Evolutionary conservation across 2,797 vertebrate genomes (phyloP), one percentile per base, ranked within the genome.

Genomic region (Cossypha polioptera): DNA sequence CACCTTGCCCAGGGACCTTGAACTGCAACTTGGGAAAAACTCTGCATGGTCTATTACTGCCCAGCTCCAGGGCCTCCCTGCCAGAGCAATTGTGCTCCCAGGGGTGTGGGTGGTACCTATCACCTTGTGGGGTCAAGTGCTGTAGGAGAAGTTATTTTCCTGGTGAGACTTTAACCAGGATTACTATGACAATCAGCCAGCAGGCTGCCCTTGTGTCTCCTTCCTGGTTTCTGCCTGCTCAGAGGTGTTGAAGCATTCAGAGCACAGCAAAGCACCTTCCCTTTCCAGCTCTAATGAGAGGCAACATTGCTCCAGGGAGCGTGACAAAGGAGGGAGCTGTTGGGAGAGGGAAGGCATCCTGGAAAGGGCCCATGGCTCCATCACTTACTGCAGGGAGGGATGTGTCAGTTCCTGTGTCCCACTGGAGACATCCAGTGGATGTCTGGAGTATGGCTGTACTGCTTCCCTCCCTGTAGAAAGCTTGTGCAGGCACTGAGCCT

Each of bases 151-250:
- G 28, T 57, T 0, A 1, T 88, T 96, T 90, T 90, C 36, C 73
- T 94, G 54, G 88, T 95, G 73, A 76, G 73, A 92, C 73, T 93
- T 95, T 92, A 95, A 92, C 95, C 51, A 69, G 81, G n/a, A 86
- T 91, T 90, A 20, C 83, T 51, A 9, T 58, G 69, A n/a, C 58
- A 35, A 51, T 78, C 35, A 8, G 72, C 17, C 78, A 72, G 61
- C 57, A 78, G 87, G 42, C 75, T 88, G 62, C 43, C 69, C 76
- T 91, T 66, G 24, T 3, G 2, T 20, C 55, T 58, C 69, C 86
- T 95, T 72, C 47, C 73, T 42, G 55, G 16, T 65, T 80, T 58
- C 65, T 67, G 50, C 69, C 62, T 29, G 48, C 47, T 69, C 51
- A 15, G 71, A 65, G 86, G 79, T 76, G 88, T 77, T 88, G 79